Base-by-base conservation (phyloP, 2,113 vertebrate species). In the Asarcornis scutulata region DNA sequence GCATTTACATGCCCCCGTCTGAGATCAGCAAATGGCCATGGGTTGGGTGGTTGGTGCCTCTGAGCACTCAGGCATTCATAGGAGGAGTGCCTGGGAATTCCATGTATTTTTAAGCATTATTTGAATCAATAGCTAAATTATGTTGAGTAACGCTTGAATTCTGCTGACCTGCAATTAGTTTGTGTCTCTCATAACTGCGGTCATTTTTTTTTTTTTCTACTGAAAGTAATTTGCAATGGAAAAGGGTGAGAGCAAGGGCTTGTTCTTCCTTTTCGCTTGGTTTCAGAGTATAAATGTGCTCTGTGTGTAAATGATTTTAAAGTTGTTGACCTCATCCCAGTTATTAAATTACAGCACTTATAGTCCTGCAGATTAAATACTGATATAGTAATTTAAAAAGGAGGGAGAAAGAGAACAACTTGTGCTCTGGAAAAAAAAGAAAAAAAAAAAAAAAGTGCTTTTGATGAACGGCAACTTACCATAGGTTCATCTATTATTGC, bases 321-420 rank as follows among this genome's bases (percentile, higher is more conserved):
- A 78, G 17, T 6, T 62, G 89, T 91, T 91, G 15, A 52, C 44
- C 4, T 96, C 68, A 77, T 74, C 20, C 11, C 8, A 38, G 50
- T 78, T 94, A 69, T 64, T 86, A 76, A 32, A 29, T 93, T 88
- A 53, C 22, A 90, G 36, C 34, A 53, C 58, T 53, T 36, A 89
- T n/a, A 86, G 58, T 82, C 68, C 58, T 68, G 63, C 27, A 91
- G 64, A 56, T 73, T 56, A 32, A 91, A 85, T 46, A 69, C 13
- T 25, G 7, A 52, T 29, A 34, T 1, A 7, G 17, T 36, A 78
- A 21, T 36, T 86, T 58, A 2, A 72, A 73, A 93, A 68, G n/a
- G 44, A 44, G 29, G 13, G 4, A 62, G 13, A 4, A 91, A 86
- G 17, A 62, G 17, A 67, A 63, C 6, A 81, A 56, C 29, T 31